A percentile compares a stretch with the other conserved stretches of the same genome.
Conservation (phyloP, 1,140 invertebrate species). For the Penaeus chinensis region DNA sequence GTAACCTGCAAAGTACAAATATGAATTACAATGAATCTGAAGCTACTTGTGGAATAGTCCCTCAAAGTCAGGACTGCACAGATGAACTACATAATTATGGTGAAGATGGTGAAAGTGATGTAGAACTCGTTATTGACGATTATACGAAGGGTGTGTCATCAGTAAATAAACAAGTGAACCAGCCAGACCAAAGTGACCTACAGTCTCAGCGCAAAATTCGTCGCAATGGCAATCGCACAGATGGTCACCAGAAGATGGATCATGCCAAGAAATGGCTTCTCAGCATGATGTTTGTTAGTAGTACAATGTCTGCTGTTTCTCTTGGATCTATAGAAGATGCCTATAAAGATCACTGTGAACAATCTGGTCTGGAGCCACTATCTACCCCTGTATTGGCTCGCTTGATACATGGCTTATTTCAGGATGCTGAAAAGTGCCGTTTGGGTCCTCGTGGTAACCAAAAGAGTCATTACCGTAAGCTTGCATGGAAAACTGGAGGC, state of each 20-base stretch:
- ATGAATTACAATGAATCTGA: too few species aligned
- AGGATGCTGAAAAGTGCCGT: conserved; percentile 24
- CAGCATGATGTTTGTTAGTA: neutral
- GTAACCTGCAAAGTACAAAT: too few species aligned
- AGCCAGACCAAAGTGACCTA: neutral
- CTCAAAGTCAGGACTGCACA: too few species aligned
- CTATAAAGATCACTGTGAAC: conserved; percentile 9
- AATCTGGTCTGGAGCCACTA: conserved; percentile 20
- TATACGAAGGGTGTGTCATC: too few species aligned
- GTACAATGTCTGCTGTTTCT: neutral
- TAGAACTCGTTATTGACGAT: too few species aligned
- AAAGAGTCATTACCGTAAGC: conserved; percentile 28
- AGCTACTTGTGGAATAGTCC: too few species aligned
- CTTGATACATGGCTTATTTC: conserved; percentile 11
- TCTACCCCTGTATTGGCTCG: conserved; percentile 29
- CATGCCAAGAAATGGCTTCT: conserved; percentile 21
- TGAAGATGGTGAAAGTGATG: too few species aligned
- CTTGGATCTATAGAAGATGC: conserved; percentile 16
- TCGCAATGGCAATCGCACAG: neutral
- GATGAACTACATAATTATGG: too few species aligned
- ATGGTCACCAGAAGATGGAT: conserved; percentile 33
- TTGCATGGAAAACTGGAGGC: conserved; percentile 3
- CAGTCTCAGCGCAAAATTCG: neutral
- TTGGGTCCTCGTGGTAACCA: conserved; percentile 26
- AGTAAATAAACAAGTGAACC: too few species aligned